Evolutionary conservation across 1,140 invertebrate genomes (phyloP).

Genomic region (Macrocentrus cingulum): DNA sequence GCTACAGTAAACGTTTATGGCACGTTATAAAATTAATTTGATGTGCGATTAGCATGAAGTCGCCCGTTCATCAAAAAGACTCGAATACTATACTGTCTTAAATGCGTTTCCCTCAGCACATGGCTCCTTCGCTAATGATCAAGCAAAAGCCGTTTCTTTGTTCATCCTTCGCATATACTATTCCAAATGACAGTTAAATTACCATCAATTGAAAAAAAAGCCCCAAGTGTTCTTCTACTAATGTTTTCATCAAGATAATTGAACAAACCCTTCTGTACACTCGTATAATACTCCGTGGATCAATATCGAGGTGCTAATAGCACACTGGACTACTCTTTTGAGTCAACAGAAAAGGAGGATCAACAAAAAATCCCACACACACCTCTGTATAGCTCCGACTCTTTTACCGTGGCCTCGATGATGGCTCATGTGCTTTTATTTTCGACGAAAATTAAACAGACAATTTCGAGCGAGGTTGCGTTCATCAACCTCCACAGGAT

Average conservation of each 20-base stretch:
- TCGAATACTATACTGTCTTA: neutral
- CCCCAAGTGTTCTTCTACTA: neutral
- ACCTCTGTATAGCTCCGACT: neutral
- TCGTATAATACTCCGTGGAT: neutral
- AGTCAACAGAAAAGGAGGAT: conserved; percentile 2
- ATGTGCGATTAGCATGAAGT: conserved; percentile 49
- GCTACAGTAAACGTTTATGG: conserved; percentile 52
- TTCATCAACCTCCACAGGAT: conserved; percentile 26
- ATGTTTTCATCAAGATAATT: conserved; percentile 41
- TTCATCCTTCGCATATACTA: too few relatives aligned
- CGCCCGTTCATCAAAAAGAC: conserved; percentile 9
- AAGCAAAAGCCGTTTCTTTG: conserved; percentile 5
- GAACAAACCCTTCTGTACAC: conserved; percentile 29
- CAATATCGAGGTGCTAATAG: conserved; percentile 3
- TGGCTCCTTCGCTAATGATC: conserved; percentile 12
- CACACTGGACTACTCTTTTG: neutral
- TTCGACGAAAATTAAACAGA: conserved; percentile 1
- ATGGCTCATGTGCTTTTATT: conserved; percentile 6
- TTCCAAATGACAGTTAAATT: neutral
- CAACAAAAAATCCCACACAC: neutral
- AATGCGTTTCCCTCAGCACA: conserved; percentile 8
- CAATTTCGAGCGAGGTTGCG: conserved; percentile 7
- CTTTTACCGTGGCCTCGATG: too few relatives aligned
- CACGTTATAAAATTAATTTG: conserved; percentile 56
- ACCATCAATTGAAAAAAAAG: too few relatives aligned